Percentiles rank a stretch among this genome's conserved stretches.
Conservation (phyloP, 2,888 invertebrate genomes). For the Brachyopa scutellaris region DNA sequence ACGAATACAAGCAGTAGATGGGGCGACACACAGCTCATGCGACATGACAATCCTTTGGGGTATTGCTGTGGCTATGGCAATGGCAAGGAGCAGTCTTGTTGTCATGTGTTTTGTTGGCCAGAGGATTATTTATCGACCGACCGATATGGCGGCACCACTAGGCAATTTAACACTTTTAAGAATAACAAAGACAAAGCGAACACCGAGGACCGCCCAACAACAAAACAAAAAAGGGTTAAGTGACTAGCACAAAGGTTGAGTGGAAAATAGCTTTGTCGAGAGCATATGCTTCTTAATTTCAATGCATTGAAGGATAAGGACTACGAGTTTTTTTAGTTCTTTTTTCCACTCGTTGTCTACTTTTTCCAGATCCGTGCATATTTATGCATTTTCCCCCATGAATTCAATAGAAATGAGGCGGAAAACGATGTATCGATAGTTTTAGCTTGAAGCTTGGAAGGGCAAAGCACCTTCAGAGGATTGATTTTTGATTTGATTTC, state of each 20-base stretch:
- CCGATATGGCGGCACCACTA: slow-evolving; percentile 44
- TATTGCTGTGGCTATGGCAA: neutral
- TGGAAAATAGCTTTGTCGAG: slow-evolving; percentile 62
- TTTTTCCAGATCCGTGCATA: slow-evolving; percentile 46
- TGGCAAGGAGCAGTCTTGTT: slow-evolving; percentile 41
- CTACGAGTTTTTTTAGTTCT: slow-evolving; percentile 36
- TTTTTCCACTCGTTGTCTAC: neutral
- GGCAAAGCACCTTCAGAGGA: neutral
- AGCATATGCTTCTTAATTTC: slow-evolving; percentile 51
- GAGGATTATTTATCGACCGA: slow-evolving; percentile 62
- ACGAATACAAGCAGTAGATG: too few species aligned
- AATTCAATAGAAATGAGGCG: too few species aligned
- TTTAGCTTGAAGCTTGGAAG: slow-evolving; percentile 1
- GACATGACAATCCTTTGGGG: neutral
- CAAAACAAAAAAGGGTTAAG: slow-evolving; percentile 61
- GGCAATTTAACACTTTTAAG: slow-evolving; percentile 13
- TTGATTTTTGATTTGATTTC: neutral
- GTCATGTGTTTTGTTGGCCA: slow-evolving; percentile 42
- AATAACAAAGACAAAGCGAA: neutral
- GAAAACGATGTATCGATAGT: slow-evolving; percentile 42
- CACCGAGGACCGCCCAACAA: neutral
- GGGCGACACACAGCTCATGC: neutral
- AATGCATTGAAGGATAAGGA: slow-evolving; percentile 66
- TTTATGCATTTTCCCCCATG: neutral
- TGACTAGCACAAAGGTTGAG: slow-evolving; percentile 68